phyloP scores from a whole-genome alignment of 2,888 invertebrate genomes.

The Eupsilia transversa region DNA sequence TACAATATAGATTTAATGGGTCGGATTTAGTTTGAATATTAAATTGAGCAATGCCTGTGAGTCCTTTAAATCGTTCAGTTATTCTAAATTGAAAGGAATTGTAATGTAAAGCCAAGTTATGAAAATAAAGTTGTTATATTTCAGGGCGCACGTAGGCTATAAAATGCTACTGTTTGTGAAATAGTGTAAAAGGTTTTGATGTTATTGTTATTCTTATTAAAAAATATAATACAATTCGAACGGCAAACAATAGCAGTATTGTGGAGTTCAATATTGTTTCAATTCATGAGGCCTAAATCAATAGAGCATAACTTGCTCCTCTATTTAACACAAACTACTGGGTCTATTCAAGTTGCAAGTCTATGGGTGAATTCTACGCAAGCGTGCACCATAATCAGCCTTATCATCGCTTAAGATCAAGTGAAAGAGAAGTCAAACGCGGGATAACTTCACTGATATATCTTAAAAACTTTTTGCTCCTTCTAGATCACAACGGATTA shows the following conservation, averaged over 20 bases:
- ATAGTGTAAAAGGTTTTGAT: conserved; percentile 33
- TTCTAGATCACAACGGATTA: conserved; percentile 24
- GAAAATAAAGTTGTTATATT: conserved; percentile 36
- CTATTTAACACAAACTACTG: background rate
- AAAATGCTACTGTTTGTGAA: conserved; percentile 36
- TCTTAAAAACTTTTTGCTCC: conserved; percentile 1
- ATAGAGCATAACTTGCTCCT: background rate
- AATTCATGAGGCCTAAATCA: background rate
- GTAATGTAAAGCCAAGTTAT: conserved; percentile 27
- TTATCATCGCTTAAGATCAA: background rate
- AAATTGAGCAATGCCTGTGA: conserved; percentile 49
- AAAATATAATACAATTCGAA: conserved; percentile 17
- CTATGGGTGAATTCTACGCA: background rate
- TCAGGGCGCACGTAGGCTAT: conserved; percentile 28
- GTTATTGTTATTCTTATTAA: conserved; percentile 39
- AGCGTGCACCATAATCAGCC: background rate
- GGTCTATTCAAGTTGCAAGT: background rate
- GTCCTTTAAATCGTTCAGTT: conserved; percentile 49
- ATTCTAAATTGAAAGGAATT: conserved; percentile 56
- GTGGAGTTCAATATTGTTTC: conserved; percentile 12
- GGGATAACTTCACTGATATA: background rate
- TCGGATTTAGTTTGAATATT: conserved; percentile 50
- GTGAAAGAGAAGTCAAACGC: background rate
- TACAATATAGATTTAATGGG: conserved; percentile 65
- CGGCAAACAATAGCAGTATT: conserved; percentile 15